A percentile compares a stretch with the other conserved stretches of the same genome.
Conservation (phyloP, 1,140 invertebrate genomes). For the Drosophila pandora region DNA sequence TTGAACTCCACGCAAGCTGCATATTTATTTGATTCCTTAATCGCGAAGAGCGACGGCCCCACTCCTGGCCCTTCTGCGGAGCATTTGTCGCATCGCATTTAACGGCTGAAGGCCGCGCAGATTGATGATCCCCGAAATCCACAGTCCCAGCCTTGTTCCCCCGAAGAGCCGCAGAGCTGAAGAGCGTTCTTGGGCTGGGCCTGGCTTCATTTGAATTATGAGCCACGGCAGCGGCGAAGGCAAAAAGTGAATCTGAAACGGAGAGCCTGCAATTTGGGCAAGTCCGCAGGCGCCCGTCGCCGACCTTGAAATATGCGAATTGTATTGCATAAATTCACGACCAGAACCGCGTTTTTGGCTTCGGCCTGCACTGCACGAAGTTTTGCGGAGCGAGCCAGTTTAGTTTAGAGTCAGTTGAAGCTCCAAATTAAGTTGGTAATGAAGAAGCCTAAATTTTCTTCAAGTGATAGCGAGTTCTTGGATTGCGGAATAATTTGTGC, state of each 20-base stretch:
- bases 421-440: background rate
- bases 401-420: background rate
- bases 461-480: slow-evolving; percentile 27
- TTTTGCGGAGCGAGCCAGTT: background rate
- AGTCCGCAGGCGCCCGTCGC: slow-evolving; percentile 49
- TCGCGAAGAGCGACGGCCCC: slow-evolving; percentile 39
- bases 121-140: slow-evolving; percentile 66
- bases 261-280: slow-evolving; percentile 67
- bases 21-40: slow-evolving; percentile 78
- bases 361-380: background rate
- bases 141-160: background rate
- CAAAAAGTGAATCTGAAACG: slow-evolving; percentile 78
- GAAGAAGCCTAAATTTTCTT: background rate
- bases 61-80: slow-evolving; percentile 12
- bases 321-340: slow-evolving; percentile 67
- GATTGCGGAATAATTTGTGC: slow-evolving; percentile 57
- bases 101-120: slow-evolving; percentile 73
- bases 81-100: slow-evolving; percentile 77
- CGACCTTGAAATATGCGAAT: slow-evolving; percentile 76
- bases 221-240: slow-evolving; percentile 9
- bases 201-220: slow-evolving; percentile 70
- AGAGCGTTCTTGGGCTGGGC: slow-evolving; percentile 28
- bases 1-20: slow-evolving; percentile 56
- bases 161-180: too few relatives aligned
- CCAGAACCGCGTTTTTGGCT: slow-evolving; percentile 1